Evolutionary conservation across 2,888 invertebrate species (phyloP), one percentile per base, ranked within the genome.

Genomic region (Chrysotoxum bicinctum): DNA sequence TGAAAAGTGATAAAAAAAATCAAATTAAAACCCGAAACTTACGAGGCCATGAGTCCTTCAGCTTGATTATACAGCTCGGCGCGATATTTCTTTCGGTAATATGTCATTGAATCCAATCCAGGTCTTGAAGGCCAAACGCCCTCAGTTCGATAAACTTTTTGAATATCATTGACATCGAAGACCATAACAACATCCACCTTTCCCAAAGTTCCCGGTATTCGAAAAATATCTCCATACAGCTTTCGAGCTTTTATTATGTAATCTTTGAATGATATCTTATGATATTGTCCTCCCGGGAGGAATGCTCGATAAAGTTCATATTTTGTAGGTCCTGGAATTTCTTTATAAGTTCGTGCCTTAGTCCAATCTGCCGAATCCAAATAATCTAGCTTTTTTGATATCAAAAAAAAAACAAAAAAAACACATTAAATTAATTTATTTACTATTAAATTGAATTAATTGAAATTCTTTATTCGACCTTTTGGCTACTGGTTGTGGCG

Each of bases 161-260:
- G 92, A 50, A 93, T 92, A 87, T 93, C 93, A n/a, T 93, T 92
- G 1, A 93, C 93, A 88, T 93, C 91, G 87, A 93, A 93, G 4
- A 92, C 84, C 12, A 93, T 87, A 1, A 93, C 90, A n/a, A 92
- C 87, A 54, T 89, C 87, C 0, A 87, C 74, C 75, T 89, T 88
- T 3, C 91, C 90, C 30, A 90, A 88, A 4, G 93, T 64, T 8
- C 92, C 92, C 5, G 91, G 91, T 12, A 93, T 79, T 62, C 90
- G 88, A 10, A 91, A 91, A 2, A 92, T 89, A 30, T 92, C 88
- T 0, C 93, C 93, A 87, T 91, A 90, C n/a, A 88, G 87, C 2
- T 87, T 74, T 1, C 87, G 87, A 35, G 90, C 87, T 2, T 62
- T 72, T 0, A 66, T 10, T 56, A 89, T 54, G 7, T 89, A 82